A percentile compares a stretch with the other conserved stretches of the same genome.
These are phyloP conservation scores for Schizotus pectinicornis DNA, from an alignment of 2,888 invertebrate genomes.

Conservation along the genomic window DNA sequence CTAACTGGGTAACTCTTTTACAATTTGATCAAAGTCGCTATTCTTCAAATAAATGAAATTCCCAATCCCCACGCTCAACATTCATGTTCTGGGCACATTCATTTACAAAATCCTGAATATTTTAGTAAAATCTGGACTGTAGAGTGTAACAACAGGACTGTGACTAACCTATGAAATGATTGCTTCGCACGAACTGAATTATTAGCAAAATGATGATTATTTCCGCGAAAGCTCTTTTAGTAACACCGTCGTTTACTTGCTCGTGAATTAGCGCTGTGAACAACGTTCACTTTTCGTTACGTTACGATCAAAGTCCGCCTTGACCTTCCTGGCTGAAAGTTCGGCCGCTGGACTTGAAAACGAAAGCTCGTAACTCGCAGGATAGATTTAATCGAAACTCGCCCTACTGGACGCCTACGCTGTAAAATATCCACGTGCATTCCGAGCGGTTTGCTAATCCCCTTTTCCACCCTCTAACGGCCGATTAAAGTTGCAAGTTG, in stretches of 20 bases:
- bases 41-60: too few species aligned
- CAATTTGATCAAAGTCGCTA: too few species aligned
- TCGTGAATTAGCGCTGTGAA: not conserved
- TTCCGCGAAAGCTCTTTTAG: conserved; percentile 9
- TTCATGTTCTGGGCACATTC: too few species aligned
- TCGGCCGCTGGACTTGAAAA: conserved; percentile 32
- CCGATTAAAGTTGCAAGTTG: conserved; percentile 6
- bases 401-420: conserved; percentile 27
- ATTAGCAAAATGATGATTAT: not conserved
- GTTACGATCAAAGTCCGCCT: conserved; percentile 20
- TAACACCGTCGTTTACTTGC: not conserved
- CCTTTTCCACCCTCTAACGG: too few species aligned
- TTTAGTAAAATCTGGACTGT: too few species aligned
- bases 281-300: conserved; percentile 20
- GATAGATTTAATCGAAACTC: conserved; percentile 33
- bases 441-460: conserved; percentile 2
- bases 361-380: conserved; percentile 33
- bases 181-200: too few species aligned
- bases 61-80: too few species aligned
- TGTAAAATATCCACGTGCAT: conserved; percentile 33
- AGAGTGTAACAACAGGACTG: too few species aligned
- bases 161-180: too few species aligned
- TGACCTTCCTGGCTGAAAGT: conserved; percentile 34
- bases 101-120: too few species aligned
- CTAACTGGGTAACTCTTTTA: too few species aligned